Evolutionary conservation across 2,888 invertebrate species (phyloP).

Genomic region (Parnassius orleans): DNA sequence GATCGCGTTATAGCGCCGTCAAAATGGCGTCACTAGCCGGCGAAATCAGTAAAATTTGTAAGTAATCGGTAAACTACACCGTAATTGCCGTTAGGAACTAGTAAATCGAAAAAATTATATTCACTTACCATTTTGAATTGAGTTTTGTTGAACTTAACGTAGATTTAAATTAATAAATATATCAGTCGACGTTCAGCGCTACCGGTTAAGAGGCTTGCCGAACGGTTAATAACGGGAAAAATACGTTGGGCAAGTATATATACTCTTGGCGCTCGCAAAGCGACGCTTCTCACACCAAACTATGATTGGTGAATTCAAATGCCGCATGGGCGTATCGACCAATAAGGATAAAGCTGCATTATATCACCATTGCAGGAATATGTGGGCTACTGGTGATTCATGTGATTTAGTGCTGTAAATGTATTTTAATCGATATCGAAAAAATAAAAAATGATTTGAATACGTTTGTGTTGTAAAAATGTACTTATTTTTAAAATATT

Average conservation of each 20-base stretch:
- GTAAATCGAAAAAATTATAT: constrained; percentile 23
- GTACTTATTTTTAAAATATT: too few species aligned
- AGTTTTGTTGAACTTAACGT: constrained; percentile 73
- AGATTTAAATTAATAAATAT: constrained; percentile 69
- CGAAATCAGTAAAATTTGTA: constrained; percentile 28
- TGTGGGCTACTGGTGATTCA: constrained; percentile 62
- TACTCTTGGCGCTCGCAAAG: constrained; percentile 70
- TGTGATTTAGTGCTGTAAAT: constrained; percentile 32
- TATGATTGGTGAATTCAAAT: constrained; percentile 72
- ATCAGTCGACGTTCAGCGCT: constrained; percentile 80
- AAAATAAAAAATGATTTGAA: background rate
- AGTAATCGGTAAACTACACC: too few species aligned
- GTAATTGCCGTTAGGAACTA: too few species aligned
- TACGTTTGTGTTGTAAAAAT: too few species aligned
- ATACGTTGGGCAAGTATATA: constrained; percentile 78
- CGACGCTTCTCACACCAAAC: constrained; percentile 65
- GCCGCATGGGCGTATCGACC: constrained; percentile 71
- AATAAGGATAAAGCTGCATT: constrained; percentile 70
- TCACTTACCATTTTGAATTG: constrained; percentile 76
- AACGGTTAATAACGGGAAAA: constrained; percentile 82
- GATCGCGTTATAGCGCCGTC: constrained; percentile 47
- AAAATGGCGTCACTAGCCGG: constrained; percentile 67
- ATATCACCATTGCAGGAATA: constrained; percentile 77
- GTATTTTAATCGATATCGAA: constrained; percentile 29
- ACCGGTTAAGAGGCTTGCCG: constrained; percentile 86